These are phyloP conservation scores for Diorhabda elongata DNA, from an alignment of 1,140 invertebrate species.

Conservation along the genomic window DNA sequence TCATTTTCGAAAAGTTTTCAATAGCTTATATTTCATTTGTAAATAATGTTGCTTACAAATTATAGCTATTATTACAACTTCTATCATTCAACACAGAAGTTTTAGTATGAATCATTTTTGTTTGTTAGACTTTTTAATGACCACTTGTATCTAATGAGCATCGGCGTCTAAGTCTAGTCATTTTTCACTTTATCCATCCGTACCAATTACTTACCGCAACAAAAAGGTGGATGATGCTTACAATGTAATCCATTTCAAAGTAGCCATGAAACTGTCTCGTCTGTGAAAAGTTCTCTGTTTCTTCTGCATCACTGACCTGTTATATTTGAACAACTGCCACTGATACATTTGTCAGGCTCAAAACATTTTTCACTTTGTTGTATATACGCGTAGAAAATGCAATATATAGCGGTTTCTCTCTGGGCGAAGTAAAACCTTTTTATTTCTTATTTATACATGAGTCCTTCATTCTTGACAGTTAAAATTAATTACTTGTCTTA, in stretches of 20 bases:
- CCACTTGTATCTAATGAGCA: too few species aligned
- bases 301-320: neutral
- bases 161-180: too few species aligned
- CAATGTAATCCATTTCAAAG: neutral
- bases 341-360: constrained; percentile 2
- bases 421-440: neutral
- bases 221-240: neutral
- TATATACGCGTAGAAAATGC: constrained; percentile 2
- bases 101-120: too few species aligned
- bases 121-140: too few species aligned
- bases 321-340: neutral
- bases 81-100: too few species aligned
- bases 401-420: neutral
- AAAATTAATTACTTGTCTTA: neutral
- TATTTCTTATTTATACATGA: constrained; percentile 3
- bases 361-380: neutral
- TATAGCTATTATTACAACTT: too few species aligned
- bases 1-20: too few species aligned
- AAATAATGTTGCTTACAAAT: too few species aligned
- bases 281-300: neutral
- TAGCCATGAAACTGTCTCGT: neutral
- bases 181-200: too few species aligned
- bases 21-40: too few species aligned
- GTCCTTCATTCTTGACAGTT: neutral
- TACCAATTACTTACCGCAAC: too few species aligned